Evolutionary conservation across 2,888 invertebrate genomes (phyloP).

Genomic region (Conus canariensis): DNA sequence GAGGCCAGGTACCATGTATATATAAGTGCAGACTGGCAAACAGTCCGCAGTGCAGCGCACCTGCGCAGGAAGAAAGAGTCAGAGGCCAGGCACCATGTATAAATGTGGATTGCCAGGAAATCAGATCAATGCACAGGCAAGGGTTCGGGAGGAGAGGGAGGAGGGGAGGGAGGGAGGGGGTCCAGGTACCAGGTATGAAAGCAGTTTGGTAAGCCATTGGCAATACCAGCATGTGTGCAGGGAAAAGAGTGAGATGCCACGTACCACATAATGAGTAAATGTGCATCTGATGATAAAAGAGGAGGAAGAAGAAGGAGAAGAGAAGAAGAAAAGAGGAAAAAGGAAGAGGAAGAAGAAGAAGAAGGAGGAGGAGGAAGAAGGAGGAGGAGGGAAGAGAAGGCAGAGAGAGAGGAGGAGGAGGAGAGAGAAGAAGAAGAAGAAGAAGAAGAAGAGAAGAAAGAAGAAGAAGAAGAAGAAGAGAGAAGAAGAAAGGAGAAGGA

Average conservation of each 20-base stretch:
- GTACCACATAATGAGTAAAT: too few species aligned
- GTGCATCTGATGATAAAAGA: too few species aligned
- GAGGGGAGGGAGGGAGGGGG: background rate
- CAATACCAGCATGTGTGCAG: too few species aligned
- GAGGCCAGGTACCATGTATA: slow-evolving; percentile 14
- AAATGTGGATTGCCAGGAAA: too few species aligned
- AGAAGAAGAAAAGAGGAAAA: background rate
- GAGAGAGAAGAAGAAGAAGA: background rate
- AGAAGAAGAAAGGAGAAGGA: too few species aligned
- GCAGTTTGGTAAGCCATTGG: too few species aligned
- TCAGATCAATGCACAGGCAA: too few species aligned
- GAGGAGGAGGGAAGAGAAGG: too few species aligned
- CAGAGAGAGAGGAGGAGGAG: background rate
- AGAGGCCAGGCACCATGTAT: background rate
- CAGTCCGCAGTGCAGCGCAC: slow-evolving; percentile 44
- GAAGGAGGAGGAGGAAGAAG: too few species aligned
- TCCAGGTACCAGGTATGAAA: background rate
- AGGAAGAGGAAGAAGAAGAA: background rate
- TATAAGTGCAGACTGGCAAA: slow-evolving; percentile 32
- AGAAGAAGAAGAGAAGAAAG: background rate
- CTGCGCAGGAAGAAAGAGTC: background rate
- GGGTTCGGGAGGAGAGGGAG: too few species aligned
- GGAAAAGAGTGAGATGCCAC: too few species aligned
- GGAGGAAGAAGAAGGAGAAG: too few species aligned
- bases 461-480: background rate